These are phyloP conservation scores for Abrostola tripartita DNA, from an alignment of 2,888 invertebrate genomes.

Conservation along the genomic window DNA sequence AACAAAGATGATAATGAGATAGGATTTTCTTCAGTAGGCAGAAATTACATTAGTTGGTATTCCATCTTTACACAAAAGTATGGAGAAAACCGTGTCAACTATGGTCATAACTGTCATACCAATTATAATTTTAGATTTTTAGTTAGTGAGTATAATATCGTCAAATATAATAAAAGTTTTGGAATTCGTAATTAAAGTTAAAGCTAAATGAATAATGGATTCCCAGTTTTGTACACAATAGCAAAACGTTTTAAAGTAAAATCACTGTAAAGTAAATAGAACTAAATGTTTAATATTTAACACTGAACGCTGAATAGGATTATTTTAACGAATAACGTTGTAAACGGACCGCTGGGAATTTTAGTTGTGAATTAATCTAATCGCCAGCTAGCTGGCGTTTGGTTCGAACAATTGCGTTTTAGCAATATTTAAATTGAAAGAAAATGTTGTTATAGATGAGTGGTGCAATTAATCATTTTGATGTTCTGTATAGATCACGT, in stretches of 20 bases:
- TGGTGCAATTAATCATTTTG: constrained; percentile 1
- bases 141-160: no score
- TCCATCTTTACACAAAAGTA: no score
- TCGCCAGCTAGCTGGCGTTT: constrained; percentile 7
- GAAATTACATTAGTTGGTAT: no score
- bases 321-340: constrained; percentile 31
- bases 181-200: no score
- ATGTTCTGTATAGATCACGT: neutral
- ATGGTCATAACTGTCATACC: no score
- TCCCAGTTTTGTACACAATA: neutral
- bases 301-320: constrained; percentile 17
- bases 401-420: constrained; percentile 12
- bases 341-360: constrained; percentile 27
- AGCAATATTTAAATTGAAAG: constrained; percentile 1
- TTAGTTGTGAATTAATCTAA: constrained; percentile 34
- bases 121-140: no score
- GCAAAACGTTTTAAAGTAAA: constrained; percentile 20
- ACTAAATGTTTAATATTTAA: constrained; percentile 12
- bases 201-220: no score
- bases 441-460: neutral
- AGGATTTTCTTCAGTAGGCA: no score
- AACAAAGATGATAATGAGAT: no score
- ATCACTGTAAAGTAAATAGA: constrained; percentile 16
- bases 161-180: no score
- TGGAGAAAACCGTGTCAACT: no score